Base-by-base conservation (phyloP, 2,797 vertebrate species). In the Mionectes olivaceus region DNA sequence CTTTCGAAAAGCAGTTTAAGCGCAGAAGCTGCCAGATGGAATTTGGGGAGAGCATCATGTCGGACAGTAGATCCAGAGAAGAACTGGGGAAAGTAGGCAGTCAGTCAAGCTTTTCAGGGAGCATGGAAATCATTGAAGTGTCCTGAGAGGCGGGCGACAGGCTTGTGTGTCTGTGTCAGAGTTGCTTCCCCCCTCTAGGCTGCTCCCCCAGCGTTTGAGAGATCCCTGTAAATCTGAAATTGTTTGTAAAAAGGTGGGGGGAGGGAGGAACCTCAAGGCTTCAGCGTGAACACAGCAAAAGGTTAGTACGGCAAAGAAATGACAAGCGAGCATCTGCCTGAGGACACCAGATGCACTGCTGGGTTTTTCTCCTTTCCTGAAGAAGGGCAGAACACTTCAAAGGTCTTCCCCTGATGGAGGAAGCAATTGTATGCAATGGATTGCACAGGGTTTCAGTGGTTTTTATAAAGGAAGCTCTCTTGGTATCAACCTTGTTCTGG, bases 11-110 rank as follows among this genome's bases (percentile, higher is more conserved):
- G 98, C 99, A 99, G 97, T 98, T 99, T 73, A 99, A 99, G 89
- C 98, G 99, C 12, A 98, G 99, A 23, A 99, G 99, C 98, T 99
- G 99, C 94, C 99, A 99, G 98, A 99, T 99, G 99, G 99, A 99
- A 93, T 98, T 99, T 11, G 99, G 99, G 33, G 99, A 99, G 53
- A 98, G 98, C 83, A 96, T 98, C 74, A 90, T 98, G 98, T 95
- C 97, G 0, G 99, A 99, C 97, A 98, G 96, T 94, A 96, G 98
- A 24, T 98, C 98, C 28, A 96, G 99, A 25, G 99, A 99, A 78
- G 99, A 99, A 50, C 97, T 99, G 83, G 98, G 98, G 10, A 99
- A 98, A 82, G 97, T 98, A 55, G 98, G 98, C 75, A 98, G 98
- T 64, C 99, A 99, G 96, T 98, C 98, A 0, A 99, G 99, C 93